Percentiles rank a stretch among this genome's conserved stretches.
Evolutionary conservation across 2,797 vertebrate species (phyloP).

Genomic region (Simalia tracyae): DNA sequence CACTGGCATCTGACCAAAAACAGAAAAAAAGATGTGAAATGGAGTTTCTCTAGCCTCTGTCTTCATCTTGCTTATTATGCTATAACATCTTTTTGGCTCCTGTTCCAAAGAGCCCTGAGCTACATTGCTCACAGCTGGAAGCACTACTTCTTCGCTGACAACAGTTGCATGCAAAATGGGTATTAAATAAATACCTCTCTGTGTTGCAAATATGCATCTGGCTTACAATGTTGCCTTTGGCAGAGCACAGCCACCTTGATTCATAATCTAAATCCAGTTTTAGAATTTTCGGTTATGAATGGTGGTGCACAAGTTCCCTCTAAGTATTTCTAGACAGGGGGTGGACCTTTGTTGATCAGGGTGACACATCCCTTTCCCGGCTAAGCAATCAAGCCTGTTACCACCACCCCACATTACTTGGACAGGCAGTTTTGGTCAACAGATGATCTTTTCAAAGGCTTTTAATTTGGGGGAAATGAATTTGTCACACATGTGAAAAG

Average conservation of each 20-base stretch:
- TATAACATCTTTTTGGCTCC: conserved; percentile 57
- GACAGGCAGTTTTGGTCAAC: background rate
- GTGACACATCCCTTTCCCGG: background rate
- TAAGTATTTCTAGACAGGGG: background rate
- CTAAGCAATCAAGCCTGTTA: no score
- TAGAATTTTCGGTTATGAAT: conserved; percentile 21
- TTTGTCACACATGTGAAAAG: background rate
- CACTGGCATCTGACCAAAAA: conserved; percentile 36
- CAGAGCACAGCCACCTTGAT: conserved; percentile 15
- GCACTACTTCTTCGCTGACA: conserved; percentile 53
- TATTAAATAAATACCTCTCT: conserved; percentile 38
- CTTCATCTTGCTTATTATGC: conserved; percentile 49
- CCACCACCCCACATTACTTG: no score
- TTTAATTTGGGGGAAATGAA: background rate
- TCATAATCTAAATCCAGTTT: conserved; percentile 31
- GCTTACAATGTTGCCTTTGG: conserved; percentile 39
- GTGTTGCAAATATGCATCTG: conserved; percentile 37
- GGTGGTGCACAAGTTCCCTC: background rate
- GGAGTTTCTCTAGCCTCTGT: conserved; percentile 54
- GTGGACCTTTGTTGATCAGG: background rate
- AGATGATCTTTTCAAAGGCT: background rate
- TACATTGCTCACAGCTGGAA: conserved; percentile 59
- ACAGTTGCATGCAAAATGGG: conserved; percentile 37
- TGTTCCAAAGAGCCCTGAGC: conserved; percentile 61
- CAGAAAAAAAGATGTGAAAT: conserved; percentile 27